Conservation (phyloP, 2,888 invertebrate genomes). For the Empis stercorea region DNA sequence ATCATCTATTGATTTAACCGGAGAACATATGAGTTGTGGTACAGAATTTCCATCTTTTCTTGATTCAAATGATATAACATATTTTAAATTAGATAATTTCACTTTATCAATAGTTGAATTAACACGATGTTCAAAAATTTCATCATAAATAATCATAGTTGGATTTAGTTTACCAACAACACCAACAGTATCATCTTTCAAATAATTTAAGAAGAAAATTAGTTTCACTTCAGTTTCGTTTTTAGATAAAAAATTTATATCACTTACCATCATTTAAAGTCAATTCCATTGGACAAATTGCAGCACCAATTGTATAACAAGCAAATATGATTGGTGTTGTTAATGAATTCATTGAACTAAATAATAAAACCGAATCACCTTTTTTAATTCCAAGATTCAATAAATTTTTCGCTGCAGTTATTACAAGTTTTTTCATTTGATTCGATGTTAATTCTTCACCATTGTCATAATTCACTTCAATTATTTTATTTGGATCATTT, state of each 20-base stretch:
- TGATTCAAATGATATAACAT: slow-evolving; percentile 2
- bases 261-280: slow-evolving; percentile 2
- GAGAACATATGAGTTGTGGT: neutral
- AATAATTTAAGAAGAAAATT: neutral
- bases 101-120: neutral
- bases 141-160: neutral
- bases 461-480: slow-evolving; percentile 2
- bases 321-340: slow-evolving; percentile 2
- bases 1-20: neutral
- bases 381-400: neutral
- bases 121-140: neutral
- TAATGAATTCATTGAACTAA: neutral
- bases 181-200: slow-evolving; percentile 3
- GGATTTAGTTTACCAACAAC: neutral
- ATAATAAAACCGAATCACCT: slow-evolving; percentile 1
- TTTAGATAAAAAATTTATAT: neutral
- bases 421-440: neutral
- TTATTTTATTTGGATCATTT: neutral
- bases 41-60: slow-evolving; percentile 1
- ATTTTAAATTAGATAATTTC: neutral
- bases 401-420: slow-evolving; percentile 1
- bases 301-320: slow-evolving; percentile 1
- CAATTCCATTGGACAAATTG: slow-evolving; percentile 2
- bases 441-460: neutral
- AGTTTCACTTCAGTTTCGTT: too few species aligned